Evolutionary conservation across 2,113 vertebrate genomes (phyloP).

Genomic region (Dasyprocta punctata): DNA sequence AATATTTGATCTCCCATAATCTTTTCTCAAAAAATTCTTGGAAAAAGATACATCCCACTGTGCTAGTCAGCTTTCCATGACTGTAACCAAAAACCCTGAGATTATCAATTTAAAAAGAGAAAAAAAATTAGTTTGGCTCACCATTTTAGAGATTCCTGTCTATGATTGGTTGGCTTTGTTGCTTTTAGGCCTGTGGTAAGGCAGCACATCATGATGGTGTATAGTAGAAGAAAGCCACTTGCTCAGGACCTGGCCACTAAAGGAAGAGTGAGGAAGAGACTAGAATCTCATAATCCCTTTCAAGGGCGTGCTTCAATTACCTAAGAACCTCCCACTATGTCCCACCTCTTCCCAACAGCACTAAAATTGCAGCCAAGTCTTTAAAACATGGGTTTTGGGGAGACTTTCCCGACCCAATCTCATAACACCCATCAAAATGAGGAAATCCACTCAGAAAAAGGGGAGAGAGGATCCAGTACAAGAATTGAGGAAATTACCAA

Average conservation of each 20-base stretch:
- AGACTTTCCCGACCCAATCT: background rate
- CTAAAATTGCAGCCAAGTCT: background rate
- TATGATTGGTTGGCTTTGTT: background rate
- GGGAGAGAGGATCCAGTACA: background rate
- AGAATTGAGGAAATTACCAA: background rate
- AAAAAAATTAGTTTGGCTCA: background rate
- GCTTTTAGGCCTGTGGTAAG: background rate
- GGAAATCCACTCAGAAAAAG: background rate
- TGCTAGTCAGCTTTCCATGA: background rate
- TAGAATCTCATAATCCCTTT: background rate
- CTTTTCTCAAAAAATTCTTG: background rate
- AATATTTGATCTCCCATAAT: background rate
- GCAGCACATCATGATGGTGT: background rate
- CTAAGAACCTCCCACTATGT: background rate
- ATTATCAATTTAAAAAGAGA: background rate
- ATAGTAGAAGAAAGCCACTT: background rate
- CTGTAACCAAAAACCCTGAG: background rate
- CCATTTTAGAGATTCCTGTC: background rate
- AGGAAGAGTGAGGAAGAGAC: background rate
- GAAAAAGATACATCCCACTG: background rate
- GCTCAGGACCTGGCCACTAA: background rate
- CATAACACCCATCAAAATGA: background rate
- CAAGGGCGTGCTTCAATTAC: background rate
- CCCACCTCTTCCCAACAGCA: background rate
- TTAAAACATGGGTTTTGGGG: background rate